A percentile compares a stretch with the other conserved stretches of the same genome.
phyloP scores from a whole-genome alignment of 37 sponge, comb jelly and placozoan species.

The Mnemiopsis leidyi region DNA sequence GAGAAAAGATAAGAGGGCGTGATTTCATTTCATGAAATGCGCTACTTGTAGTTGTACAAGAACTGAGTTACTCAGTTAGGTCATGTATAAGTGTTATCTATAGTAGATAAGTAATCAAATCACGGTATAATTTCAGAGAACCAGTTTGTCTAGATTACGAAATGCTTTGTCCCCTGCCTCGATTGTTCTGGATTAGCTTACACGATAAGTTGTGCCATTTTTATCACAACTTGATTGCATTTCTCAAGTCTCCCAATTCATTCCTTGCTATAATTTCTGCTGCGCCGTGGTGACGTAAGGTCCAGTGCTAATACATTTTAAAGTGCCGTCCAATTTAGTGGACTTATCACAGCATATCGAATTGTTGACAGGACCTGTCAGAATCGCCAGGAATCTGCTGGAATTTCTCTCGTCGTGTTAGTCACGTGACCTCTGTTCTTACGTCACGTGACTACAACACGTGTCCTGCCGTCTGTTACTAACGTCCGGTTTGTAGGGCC shows the following conservation, averaged over 20 bases:
- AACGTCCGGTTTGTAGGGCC: not conserved
- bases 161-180: conserved; percentile 23
- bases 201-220: conserved; percentile 6
- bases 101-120: conserved; percentile 30
- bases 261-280: not conserved
- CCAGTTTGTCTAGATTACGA: conserved; percentile 21
- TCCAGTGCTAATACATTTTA: conserved; percentile 31
- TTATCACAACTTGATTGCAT: conserved; percentile 5
- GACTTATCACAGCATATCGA: conserved; percentile 11
- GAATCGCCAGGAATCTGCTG: conserved; percentile 28
- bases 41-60: no score
- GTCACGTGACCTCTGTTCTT: not conserved
- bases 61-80: no score
- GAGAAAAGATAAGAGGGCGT: no score
- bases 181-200: not conserved
- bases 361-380: conserved; percentile 23
- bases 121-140: not conserved
- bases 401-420: not conserved
- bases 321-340: conserved; percentile 32
- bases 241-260: conserved; percentile 43
- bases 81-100: no score
- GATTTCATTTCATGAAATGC: no score
- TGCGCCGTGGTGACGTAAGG: not conserved
- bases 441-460: not conserved
- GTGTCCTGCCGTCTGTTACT: not conserved